Conservation (phyloP, 1,140 invertebrate species). For the Caenorhabditis brenneri region DNA sequence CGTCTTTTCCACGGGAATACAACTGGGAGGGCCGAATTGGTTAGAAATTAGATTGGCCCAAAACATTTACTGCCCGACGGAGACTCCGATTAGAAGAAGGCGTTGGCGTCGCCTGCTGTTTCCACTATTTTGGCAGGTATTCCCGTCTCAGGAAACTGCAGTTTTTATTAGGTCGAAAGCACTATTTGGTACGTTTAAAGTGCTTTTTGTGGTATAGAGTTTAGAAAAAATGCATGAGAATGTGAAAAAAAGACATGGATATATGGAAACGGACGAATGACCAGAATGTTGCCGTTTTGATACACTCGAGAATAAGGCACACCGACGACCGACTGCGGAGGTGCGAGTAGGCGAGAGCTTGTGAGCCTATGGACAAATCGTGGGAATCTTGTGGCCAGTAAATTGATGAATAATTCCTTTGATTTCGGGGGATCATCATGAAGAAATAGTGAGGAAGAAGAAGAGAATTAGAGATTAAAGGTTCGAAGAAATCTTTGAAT, state of each 20-base stretch:
- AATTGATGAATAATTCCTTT: slow-evolving; percentile 36
- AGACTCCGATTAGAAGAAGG: slow-evolving; percentile 30
- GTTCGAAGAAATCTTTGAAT: slow-evolving; percentile 25
- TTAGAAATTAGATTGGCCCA: slow-evolving; percentile 38
- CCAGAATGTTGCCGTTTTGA: slow-evolving; percentile 38
- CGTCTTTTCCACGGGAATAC: neutral
- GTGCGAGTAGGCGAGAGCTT: slow-evolving; percentile 16
- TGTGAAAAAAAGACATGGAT: neutral
- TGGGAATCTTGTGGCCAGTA: slow-evolving; percentile 22
- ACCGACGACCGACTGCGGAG: neutral
- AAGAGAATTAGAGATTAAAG: neutral
- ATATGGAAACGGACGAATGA: no score
- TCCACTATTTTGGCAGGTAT: neutral
- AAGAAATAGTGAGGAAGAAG: neutral
- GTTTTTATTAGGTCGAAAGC: neutral
- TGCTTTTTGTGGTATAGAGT: neutral
- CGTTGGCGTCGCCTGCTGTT: neutral
- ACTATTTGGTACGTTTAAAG: neutral
- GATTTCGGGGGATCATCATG: slow-evolving; percentile 27
- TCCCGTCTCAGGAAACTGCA: slow-evolving; percentile 9
- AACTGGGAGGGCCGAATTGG: slow-evolving; percentile 38
- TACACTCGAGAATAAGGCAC: neutral
- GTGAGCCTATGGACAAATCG: slow-evolving; percentile 9
- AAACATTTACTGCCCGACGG: slow-evolving; percentile 33
- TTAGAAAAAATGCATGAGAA: slow-evolving; percentile 33